Evolutionary conservation across 1,140 invertebrate genomes (phyloP), one percentile per base, ranked within the genome.

Genomic region (Conus betulinus): DNA sequence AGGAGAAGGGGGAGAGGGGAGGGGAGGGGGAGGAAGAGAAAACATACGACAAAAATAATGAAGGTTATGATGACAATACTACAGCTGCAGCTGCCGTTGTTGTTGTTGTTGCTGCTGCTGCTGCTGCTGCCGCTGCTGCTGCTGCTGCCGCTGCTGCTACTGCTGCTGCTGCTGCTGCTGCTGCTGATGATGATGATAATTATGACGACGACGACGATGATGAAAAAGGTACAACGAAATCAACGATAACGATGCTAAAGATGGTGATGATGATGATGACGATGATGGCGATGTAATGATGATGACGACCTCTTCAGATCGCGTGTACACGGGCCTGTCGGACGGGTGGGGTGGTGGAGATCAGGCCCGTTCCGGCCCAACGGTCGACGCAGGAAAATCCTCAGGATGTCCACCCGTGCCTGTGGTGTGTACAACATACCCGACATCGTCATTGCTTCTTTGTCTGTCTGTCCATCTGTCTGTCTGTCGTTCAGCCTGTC

Each of bases 371-470:
- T 25, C 23, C 5, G 57, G 5, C n/a, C 85, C 71, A 71, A 63
- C 63, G 85, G 90, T 63, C 84, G 86, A 90, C 85, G 55, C 88
- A 74, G 90, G 87, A 81, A 82, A 85, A 91, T 78, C 7, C 76
- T 78, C 25, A 11, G 76, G 25, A 78, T 78, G 76, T 78, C 76
- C 27, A 78, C 10, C 8, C 25, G 39, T 10, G n/a, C 7, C 11
- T 78, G 76, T 39, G 20, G 76, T 78, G 20, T 39, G 76, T 81
- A 81, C 25, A 27, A 1, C 13, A n/a, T 39, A 11, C 20, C 25
- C 20, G 8, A 39, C 25, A 17, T 25, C 20, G 7, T 39, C 25
- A 10, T 8, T 78, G 25, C 39, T 8, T 78, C 76, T 78, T 8
- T 78, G 25, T 78, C 25, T 78, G 25, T 78, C 25, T 78, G 2